Evolutionary conservation across 30 jellyfish, hydroid and myxozoan genomes (phyloP).

Genomic region (Cassiopea xamachana): DNA sequence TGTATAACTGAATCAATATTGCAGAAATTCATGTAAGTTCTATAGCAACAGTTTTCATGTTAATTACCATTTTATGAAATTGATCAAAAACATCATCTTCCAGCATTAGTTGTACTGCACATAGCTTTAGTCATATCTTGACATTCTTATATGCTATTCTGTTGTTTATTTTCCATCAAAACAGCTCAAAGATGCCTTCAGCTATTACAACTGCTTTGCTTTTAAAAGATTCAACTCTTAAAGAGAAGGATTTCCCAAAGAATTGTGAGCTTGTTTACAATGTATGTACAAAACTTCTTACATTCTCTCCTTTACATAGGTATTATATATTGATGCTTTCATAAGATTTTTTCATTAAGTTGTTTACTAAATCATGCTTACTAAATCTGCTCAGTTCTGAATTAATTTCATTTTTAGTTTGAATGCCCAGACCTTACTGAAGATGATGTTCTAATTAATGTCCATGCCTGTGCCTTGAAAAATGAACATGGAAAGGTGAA

Average conservation of each 20-base stretch:
- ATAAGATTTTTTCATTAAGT: too few species aligned
- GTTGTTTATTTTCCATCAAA: neutral
- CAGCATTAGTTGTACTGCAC: neutral
- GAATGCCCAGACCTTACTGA: constrained; percentile 70
- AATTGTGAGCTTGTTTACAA: constrained; percentile 28
- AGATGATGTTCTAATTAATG: constrained; percentile 65
- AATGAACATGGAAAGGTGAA: constrained; percentile 26
- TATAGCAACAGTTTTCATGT: too few species aligned
- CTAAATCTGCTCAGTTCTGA: neutral
- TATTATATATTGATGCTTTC: too few species aligned
- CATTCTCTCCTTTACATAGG: too few species aligned
- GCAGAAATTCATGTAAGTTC: too few species aligned
- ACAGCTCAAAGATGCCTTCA: constrained; percentile 3
- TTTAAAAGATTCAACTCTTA: neutral
- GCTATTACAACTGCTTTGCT: constrained; percentile 41
- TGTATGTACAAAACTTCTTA: constrained; percentile 9
- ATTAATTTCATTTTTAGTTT: constrained; percentile 24
- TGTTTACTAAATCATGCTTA: too few species aligned
- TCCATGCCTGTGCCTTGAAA: constrained; percentile 72
- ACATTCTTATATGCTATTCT: too few species aligned
- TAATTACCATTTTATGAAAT: too few species aligned
- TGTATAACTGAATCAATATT: too few species aligned
- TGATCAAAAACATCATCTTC: too few species aligned
- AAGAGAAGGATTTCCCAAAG: neutral
- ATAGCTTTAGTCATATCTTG: neutral